phyloP scores from a whole-genome alignment of 2,888 invertebrate species.

The Cosmorhoe ocellata region DNA sequence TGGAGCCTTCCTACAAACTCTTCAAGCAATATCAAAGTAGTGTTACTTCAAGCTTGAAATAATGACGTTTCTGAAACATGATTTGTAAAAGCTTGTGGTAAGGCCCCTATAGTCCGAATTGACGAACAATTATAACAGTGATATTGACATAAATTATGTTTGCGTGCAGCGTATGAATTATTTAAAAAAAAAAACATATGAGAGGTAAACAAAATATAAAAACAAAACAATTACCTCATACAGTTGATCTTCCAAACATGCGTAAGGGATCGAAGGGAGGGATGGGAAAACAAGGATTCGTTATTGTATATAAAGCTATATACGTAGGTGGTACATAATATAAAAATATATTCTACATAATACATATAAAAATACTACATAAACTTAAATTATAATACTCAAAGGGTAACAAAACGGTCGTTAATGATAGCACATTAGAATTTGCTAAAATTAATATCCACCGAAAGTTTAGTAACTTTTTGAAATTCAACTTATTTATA shows the following conservation, averaged over 20 bases:
- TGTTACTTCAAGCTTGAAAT: too few relatives aligned
- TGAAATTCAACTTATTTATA: too few relatives aligned
- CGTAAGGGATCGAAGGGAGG: constrained; percentile 57
- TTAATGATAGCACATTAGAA: constrained; percentile 52
- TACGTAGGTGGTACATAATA: constrained; percentile 5
- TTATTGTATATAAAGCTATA: constrained; percentile 44
- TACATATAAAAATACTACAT: constrained; percentile 17
- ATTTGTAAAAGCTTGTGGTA: too few relatives aligned
- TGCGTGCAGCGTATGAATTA: too few relatives aligned
- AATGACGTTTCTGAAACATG: too few relatives aligned
- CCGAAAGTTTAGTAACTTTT: not conserved
- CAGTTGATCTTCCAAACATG: constrained; percentile 75
- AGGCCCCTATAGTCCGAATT: too few relatives aligned
- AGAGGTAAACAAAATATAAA: constrained; percentile 41
- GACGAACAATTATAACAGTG: too few relatives aligned
- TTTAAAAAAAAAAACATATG: constrained; percentile 8
- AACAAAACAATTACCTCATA: constrained; percentile 68
- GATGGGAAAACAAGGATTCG: constrained; percentile 51
- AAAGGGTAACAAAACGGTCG: constrained; percentile 47
- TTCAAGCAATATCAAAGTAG: too few relatives aligned
- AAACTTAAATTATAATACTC: constrained; percentile 45
- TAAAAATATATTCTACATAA: constrained; percentile 16
- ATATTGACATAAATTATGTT: too few relatives aligned
- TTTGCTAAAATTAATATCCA: constrained; percentile 23
- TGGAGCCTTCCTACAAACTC: too few relatives aligned